Conservation (phyloP, 2,113 vertebrate species). For the Protomyctophum bolini region DNA sequence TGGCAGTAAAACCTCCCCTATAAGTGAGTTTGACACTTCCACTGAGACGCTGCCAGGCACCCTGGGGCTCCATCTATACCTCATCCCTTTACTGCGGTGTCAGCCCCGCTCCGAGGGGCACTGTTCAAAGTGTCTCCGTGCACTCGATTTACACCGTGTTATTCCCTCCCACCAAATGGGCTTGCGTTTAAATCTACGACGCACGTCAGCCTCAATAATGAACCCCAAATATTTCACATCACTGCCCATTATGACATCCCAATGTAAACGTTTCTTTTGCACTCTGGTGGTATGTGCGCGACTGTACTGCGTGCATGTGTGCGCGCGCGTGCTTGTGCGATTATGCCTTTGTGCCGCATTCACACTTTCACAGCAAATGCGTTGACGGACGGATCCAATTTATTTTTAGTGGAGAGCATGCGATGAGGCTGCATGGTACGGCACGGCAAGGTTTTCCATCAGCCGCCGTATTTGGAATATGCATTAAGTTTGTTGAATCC, state of each 20-base stretch:
- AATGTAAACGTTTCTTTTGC: background rate
- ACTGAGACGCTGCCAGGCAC: conserved; percentile 53
- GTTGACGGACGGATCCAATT: too few species aligned
- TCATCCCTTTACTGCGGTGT: conserved; percentile 65
- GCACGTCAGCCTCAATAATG: conserved; percentile 28
- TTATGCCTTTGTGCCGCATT: background rate
- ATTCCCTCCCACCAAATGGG: conserved; percentile 36
- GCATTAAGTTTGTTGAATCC: too few species aligned
- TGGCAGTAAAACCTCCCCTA: conserved; percentile 54
- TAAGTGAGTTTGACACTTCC: conserved; percentile 65
- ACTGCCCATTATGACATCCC: conserved; percentile 22
- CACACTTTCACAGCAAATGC: background rate
- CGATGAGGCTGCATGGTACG: too few species aligned
- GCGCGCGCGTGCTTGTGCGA: background rate
- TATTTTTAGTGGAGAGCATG: too few species aligned
- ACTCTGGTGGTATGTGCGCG: background rate
- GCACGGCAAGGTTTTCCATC: too few species aligned
- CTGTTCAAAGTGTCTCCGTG: conserved; percentile 50
- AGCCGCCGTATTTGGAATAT: too few species aligned
- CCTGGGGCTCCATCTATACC: conserved; percentile 47
- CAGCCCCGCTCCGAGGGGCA: conserved; percentile 44
- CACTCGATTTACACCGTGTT: conserved; percentile 45
- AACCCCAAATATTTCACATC: conserved; percentile 36
- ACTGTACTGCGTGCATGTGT: background rate
- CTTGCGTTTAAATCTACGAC: conserved; percentile 45